These are phyloP conservation scores for Zosterops hypoxanthus DNA, from an alignment of 2,113 vertebrate genomes.

Conservation along the genomic window DNA sequence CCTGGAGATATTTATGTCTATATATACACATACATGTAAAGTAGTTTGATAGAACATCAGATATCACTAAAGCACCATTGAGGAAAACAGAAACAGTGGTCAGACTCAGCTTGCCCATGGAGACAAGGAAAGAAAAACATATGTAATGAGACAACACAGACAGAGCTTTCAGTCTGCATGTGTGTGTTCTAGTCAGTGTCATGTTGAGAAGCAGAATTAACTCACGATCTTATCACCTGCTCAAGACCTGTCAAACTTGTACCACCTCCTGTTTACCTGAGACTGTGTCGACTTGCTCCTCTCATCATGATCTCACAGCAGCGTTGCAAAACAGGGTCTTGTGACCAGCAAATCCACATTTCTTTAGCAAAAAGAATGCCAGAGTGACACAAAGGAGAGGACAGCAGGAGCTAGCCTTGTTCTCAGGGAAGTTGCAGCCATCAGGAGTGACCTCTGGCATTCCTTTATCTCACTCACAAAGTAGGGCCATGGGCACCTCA, in stretches of 20 bases:
- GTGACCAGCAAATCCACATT: slow-evolving; percentile 15
- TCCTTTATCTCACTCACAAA: not conserved
- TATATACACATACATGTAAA: not conserved
- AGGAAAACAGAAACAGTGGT: not conserved
- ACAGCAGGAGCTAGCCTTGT: not conserved
- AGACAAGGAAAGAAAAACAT: not conserved
- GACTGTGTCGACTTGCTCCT: not conserved
- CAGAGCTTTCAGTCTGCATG: not conserved
- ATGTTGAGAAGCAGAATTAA: not conserved
- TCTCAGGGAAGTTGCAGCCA: not conserved
- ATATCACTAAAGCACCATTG: not conserved
- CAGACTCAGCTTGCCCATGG: not conserved
- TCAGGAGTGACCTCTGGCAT: not conserved
- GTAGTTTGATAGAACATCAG: not conserved
- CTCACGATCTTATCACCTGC: not conserved
- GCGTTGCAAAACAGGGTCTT: not conserved
- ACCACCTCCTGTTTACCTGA: not conserved
- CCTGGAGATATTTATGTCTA: not conserved
- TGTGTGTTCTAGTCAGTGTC: not conserved
- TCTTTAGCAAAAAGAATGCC: not conserved
- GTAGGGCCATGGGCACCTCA: not conserved
- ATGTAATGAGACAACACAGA: not conserved
- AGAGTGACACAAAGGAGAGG: not conserved
- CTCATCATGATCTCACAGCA: not conserved
- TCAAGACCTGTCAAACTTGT: slow-evolving; percentile 11